Evolutionary conservation across 2,888 invertebrate genomes (phyloP).

Genomic region (Amiota mariae): DNA sequence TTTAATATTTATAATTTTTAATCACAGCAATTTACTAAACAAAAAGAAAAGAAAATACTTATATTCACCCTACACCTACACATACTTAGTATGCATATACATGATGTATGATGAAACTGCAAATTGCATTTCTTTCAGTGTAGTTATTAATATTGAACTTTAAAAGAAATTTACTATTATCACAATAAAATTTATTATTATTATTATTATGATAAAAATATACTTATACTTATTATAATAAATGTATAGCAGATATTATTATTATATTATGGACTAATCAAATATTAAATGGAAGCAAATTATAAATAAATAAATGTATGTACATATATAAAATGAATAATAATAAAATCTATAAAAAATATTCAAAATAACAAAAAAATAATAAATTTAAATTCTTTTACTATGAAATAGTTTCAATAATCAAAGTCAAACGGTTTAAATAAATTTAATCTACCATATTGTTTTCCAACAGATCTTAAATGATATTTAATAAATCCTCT

Average conservation of each 20-base stretch:
- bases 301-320: not conserved
- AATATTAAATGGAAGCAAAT: constrained; percentile 29
- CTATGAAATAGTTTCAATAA: not conserved
- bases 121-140: constrained; percentile 32
- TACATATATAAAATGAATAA: not conserved
- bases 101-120: constrained; percentile 24
- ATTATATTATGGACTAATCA: constrained; percentile 41
- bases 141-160: not conserved
- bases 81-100: no score
- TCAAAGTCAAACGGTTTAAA: no score
- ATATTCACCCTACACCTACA: not conserved
- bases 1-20: no score
- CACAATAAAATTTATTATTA: no score
- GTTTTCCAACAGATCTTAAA: no score
- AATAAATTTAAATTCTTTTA: not conserved
- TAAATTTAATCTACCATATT: no score
- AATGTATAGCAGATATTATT: constrained; percentile 22
- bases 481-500: no score
- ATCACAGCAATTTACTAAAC: not conserved
- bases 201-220: no score
- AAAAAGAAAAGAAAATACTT: constrained; percentile 24
- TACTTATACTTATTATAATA: constrained; percentile 7
- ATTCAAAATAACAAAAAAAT: not conserved
- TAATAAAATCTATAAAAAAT: constrained; percentile 17
- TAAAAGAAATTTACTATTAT: no score